Base-by-base conservation (phyloP, 2,888 invertebrate species). In the Linnaemya vulpina region DNA sequence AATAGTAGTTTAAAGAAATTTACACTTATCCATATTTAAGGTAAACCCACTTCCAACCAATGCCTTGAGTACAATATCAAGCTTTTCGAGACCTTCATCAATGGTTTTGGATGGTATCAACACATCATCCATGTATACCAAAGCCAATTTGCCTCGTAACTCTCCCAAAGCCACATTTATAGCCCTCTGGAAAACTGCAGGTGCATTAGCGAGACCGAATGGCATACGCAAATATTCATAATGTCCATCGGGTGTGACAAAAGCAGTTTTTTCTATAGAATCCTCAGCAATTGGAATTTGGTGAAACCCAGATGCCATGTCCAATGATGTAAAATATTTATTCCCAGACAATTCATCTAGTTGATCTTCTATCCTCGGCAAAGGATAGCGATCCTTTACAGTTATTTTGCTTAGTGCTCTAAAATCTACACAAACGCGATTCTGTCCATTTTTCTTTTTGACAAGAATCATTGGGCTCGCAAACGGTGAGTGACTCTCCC, bases 291-390 rank as follows among this genome's bases (percentile, higher is more conserved):
- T 74, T 10, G 70, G 77, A 62, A 75, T 82, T 70, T 74, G 63
- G 15, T 78, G 63, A 60, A 85, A 85, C 22, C 84, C 80, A 38
- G 78, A 68, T 40, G 82, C 77, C 81, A 84, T 74, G 20, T 84
- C 84, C 53, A 81, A 76, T 11, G 80, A 80, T 38, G 87, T 89
- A 78, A 90, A 90, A 38, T 87, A 74, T 81, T 46, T 83, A 22
- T 88, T 88, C 25, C 81, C 87, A 75, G 87, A 82, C 40, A 90
- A 70, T 58, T 74, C 71, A 58, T 91, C 90, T 17, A 92, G 84
- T n/a, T 89, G 89, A 82, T 91, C 91, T 74, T 92, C 90, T n/a
- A 92, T 92, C 8, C 91, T 68, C 3, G 92, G 92, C 49, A 49
- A 49, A 49, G 49, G 49, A 49, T 49, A 49, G 49, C n/a, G 15